Base-by-base conservation (phyloP, 2,797 vertebrate species). In the Tragopan temminckii region DNA sequence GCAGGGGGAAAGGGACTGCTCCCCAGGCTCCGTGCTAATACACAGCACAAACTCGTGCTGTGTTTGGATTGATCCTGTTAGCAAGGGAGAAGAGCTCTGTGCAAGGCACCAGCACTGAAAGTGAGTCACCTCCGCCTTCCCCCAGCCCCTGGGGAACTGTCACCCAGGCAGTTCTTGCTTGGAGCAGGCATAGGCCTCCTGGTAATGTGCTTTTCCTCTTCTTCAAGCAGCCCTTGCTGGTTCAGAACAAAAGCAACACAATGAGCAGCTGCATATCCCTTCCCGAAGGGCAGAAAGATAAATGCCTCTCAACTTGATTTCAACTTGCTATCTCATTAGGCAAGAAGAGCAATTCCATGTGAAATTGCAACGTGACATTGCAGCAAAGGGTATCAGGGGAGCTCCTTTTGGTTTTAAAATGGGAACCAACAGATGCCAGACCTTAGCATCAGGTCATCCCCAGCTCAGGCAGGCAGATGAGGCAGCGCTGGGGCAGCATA, bases 121-220 rank as follows among this genome's bases (percentile, higher is more conserved):
- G 20, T 13, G 55, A 85, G 33, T 9, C 48, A 27, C 53, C 27
- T 67, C 58, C 75, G 57, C n/a, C 20, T 48, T 19, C 66, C 63
- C 52, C 57, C 52, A 18, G 55, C 29, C 46, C 46, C 19, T 3
- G 27, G 43, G 17, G 61, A 48, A 45, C 0, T 17, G 23, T 68
- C 23, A 48, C 69, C 23, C 0, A 0, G 16, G 24, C 0, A 0
- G 43, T 29, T 69, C 59, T 38, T n/a, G 63, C 42, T 36, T 9
- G 0, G 0, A 4, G 18, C 3, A 6, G n/a, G 27, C 52, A 69
- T 24, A 46, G 23, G 25, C 4, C 50, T 24, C 23, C 53, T 4
- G 3, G 33, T 20, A 25, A 25, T 2, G 2, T 19, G 9, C 61
- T 69, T 2, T 1, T 48, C 53, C 42, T 25, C 53, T 78, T 58